Conservation (phyloP, 2,797 vertebrate genomes). For the Crocodylus rhombifer region DNA sequence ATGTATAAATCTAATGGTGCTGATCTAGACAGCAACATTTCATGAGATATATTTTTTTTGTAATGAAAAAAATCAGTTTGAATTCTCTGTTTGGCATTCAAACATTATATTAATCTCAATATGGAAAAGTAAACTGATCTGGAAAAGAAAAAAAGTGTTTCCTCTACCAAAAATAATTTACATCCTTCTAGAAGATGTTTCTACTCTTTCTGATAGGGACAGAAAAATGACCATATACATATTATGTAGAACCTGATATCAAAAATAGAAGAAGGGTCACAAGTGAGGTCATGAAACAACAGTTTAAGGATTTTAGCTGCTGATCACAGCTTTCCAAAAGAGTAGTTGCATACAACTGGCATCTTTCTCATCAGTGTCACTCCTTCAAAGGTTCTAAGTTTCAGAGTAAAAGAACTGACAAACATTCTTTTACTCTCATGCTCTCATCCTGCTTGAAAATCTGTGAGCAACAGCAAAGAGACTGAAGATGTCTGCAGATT, state of each 20-base stretch:
- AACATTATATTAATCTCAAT: conserved; percentile 12
- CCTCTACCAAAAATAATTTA: background rate
- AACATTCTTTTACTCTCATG: background rate
- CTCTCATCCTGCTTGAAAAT: conserved; percentile 28
- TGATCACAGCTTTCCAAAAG: background rate
- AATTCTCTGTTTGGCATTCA: background rate
- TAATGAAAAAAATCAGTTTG: conserved; percentile 12
- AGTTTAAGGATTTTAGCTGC: background rate
- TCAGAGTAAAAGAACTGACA: background rate
- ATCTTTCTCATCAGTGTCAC: background rate
- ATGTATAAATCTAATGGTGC: background rate
- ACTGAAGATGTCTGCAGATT: conserved; percentile 13
- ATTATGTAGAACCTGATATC: background rate
- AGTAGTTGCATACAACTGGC: conserved; percentile 7
- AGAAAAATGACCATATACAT: background rate
- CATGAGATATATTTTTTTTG: background rate
- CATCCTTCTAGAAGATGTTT: background rate
- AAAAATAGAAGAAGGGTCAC: background rate
- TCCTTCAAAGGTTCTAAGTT: background rate
- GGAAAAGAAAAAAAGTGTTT: background rate
- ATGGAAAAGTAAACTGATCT: conserved; percentile 19
- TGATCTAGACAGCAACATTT: conserved; percentile 7
- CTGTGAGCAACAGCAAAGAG: conserved; percentile 18
- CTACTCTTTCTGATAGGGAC: background rate
- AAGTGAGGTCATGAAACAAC: background rate